phyloP scores from a whole-genome alignment of 2,888 invertebrate genomes.

The Listrodromus nycthemerus region DNA sequence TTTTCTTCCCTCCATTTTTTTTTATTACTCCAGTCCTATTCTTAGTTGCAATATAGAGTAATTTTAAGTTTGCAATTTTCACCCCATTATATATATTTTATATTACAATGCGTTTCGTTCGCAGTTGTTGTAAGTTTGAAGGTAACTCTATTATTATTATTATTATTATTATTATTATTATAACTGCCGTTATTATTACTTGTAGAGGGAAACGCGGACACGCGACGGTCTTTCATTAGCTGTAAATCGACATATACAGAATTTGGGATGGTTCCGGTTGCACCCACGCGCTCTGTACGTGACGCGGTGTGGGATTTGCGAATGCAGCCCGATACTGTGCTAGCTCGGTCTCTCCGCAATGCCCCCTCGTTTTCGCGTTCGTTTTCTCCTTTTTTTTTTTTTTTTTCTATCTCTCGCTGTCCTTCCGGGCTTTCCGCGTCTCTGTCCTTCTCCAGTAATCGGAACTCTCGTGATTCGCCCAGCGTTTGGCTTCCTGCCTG shows the following conservation, averaged over 20 bases:
- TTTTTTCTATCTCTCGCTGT: conserved; percentile 39
- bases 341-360: conserved; percentile 55
- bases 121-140: too few relatives aligned
- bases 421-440: neutral
- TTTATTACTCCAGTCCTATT: too few relatives aligned
- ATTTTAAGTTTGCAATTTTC: too few relatives aligned
- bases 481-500: conserved; percentile 62
- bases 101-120: too few relatives aligned
- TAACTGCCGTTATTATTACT: too few relatives aligned
- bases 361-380: conserved; percentile 32
- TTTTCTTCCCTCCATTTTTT: too few relatives aligned
- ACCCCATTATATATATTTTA: too few relatives aligned
- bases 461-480: conserved; percentile 55
- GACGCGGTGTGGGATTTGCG: conserved; percentile 30
- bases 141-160: too few relatives aligned
- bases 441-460: conserved; percentile 45
- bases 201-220: too few relatives aligned
- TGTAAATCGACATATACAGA: conserved; percentile 77
- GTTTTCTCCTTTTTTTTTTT: conserved; percentile 14
- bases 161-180: too few relatives aligned
- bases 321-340: conserved; percentile 42
- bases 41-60: too few relatives aligned
- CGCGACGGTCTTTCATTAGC: too few relatives aligned
- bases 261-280: conserved; percentile 77
- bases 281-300: conserved; percentile 72